Percentiles rank a stretch among this genome's conserved stretches.
These are phyloP conservation scores for Ceratotherium simum DNA, from an alignment of 2,113 vertebrate species.

Conservation along the genomic window DNA sequence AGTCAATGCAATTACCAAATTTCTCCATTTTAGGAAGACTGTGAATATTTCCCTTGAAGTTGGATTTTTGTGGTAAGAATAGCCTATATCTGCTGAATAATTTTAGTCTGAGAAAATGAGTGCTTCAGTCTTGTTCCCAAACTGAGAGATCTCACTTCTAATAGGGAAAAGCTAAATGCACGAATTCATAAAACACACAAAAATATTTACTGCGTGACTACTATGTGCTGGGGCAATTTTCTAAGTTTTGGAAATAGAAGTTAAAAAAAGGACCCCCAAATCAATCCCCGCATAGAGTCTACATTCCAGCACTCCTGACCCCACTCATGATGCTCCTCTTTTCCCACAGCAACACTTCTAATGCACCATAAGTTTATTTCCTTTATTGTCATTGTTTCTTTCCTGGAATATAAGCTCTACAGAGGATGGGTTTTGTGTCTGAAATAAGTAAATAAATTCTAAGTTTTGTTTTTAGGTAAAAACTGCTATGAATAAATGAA, in stretches of 20 bases:
- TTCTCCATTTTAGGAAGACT: not conserved
- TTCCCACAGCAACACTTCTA: not conserved
- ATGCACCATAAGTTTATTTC: not conserved
- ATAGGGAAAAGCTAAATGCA: not conserved
- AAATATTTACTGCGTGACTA: not conserved
- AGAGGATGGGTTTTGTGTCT: not conserved
- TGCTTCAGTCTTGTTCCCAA: not conserved
- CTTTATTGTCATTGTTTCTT: not conserved
- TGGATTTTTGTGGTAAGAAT: not conserved
- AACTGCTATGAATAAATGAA: not conserved
- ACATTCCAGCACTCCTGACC: not conserved
- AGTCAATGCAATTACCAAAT: not conserved
- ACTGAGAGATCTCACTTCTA: not conserved
- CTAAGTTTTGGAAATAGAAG: not conserved
- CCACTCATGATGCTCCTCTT: not conserved
- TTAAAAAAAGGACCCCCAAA: not conserved
- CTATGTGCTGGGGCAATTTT: not conserved
- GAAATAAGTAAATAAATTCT: not conserved
- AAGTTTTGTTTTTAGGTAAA: not conserved
- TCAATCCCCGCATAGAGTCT: not conserved
- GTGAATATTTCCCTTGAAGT: not conserved
- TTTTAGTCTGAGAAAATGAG: not conserved
- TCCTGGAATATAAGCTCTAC: not conserved
- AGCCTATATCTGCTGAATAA: not conserved
- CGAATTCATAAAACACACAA: not conserved